phyloP scores from a whole-genome alignment of 2,888 invertebrate genomes.

The Agonopterix arenella region DNA sequence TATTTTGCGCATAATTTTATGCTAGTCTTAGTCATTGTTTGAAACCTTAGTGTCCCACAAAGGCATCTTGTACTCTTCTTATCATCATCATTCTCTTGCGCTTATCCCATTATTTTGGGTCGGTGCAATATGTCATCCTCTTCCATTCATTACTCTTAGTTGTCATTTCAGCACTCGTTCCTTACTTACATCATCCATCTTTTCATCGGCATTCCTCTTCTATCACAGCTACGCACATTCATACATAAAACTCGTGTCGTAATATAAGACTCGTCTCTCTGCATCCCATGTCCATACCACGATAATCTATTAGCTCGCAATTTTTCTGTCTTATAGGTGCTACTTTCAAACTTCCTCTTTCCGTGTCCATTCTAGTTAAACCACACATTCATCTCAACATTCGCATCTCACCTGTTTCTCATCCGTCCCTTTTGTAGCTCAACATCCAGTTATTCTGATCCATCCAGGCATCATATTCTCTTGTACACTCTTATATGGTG shows the following conservation, averaged over 20 bases:
- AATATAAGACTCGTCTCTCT: neutral
- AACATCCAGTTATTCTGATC: neutral
- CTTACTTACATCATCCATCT: neutral
- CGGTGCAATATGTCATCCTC: too few relatives aligned
- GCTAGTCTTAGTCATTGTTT: too few relatives aligned
- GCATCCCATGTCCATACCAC: neutral
- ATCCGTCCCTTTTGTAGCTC: neutral
- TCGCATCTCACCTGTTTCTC: neutral
- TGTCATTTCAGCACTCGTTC: too few relatives aligned
- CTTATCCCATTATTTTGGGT: too few relatives aligned
- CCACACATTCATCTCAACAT: slow-evolving; percentile 1
- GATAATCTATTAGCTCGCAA: neutral
- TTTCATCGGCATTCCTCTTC: neutral
- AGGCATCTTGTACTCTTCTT: too few relatives aligned
- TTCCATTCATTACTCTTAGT: too few relatives aligned
- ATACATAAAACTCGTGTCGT: neutral
- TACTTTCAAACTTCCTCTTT: slow-evolving; percentile 1
- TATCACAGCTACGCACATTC: neutral
- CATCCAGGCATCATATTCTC: neutral
- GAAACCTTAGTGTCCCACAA: too few relatives aligned
- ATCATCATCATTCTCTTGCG: too few relatives aligned
- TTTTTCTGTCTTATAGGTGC: neutral
- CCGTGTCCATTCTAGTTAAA: neutral
- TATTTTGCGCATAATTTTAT: too few relatives aligned
- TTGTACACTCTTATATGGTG: too few relatives aligned